These are phyloP conservation scores for Hoplostethus atlanticus DNA, from an alignment of 2,797 vertebrate genomes.

Conservation along the genomic window DNA sequence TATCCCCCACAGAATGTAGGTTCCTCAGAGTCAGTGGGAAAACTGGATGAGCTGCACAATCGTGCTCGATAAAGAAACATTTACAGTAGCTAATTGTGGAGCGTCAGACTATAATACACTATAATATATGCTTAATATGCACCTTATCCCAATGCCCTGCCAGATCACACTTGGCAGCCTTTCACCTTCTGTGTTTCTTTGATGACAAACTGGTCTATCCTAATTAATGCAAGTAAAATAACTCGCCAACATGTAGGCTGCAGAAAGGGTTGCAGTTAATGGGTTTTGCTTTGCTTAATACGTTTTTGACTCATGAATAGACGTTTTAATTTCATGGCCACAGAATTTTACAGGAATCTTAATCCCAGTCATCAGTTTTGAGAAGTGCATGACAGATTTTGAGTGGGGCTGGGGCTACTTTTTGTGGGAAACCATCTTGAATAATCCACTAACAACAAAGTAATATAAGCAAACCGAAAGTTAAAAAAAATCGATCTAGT, in stretches of 20 bases:
- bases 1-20: constrained; percentile 26
- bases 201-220: constrained; percentile 10
- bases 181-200: constrained; percentile 12
- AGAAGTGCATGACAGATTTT: background rate
- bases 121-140: constrained; percentile 1
- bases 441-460: background rate
- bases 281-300: background rate
- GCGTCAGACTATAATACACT: constrained; percentile 14
- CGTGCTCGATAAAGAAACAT: constrained; percentile 16
- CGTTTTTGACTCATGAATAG: background rate
- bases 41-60: constrained; percentile 2
- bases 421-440: background rate
- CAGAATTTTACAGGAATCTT: background rate
- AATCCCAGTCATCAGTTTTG: background rate
- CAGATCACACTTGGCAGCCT: background rate
- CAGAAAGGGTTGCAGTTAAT: background rate
- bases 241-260: constrained; percentile 1
- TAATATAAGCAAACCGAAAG: too few species aligned
- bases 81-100: constrained; percentile 9
- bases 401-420: background rate
- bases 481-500: too few species aligned
- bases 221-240: constrained; percentile 7
- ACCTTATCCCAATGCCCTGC: background rate
- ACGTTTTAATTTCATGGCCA: background rate
- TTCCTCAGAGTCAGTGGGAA: background rate